Evolutionary conservation across 2,888 invertebrate species (phyloP).

Genomic region (Tromatobia lineatoria): DNA sequence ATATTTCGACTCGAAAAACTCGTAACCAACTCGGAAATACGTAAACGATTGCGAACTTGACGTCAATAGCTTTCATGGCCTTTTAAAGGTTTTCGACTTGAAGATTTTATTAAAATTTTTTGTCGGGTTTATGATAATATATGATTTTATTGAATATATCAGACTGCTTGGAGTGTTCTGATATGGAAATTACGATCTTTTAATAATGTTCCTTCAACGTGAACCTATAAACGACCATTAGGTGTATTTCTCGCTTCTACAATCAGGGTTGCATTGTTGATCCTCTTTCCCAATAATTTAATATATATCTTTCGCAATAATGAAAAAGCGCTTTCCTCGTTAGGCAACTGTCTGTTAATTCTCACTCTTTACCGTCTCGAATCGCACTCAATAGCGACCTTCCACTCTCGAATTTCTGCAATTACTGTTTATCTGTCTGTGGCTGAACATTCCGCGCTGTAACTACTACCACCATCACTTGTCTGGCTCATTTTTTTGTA

Average conservation of each 20-base stretch:
- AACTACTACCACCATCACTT: not conserved
- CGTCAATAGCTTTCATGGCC: not conserved
- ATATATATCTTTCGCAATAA: not conserved
- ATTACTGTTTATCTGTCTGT: not conserved
- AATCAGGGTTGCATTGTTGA: slow-evolving; percentile 2
- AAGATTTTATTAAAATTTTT: not conserved
- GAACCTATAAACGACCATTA: slow-evolving; percentile 13
- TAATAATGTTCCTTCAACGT: not conserved
- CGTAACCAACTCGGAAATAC: not conserved
- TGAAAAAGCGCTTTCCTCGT: slow-evolving; percentile 56
- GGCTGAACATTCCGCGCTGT: slow-evolving; percentile 61
- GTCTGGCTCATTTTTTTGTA: not conserved
- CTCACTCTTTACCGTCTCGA: slow-evolving; percentile 20
- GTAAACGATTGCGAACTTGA: not conserved
- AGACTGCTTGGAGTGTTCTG: too few species aligned
- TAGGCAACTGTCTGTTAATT: slow-evolving; percentile 37
- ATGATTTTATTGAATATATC: too few species aligned
- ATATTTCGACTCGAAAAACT: not conserved
- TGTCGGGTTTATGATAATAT: too few species aligned
- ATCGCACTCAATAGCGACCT: slow-evolving; percentile 35
- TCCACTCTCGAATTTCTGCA: slow-evolving; percentile 24
- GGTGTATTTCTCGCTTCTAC: slow-evolving; percentile 4
- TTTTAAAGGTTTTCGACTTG: not conserved
- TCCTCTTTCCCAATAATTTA: not conserved
- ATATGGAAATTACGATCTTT: too few species aligned